These are phyloP conservation scores for Drosophila glabriapex DNA, from an alignment of 2,888 invertebrate genomes.

Conservation along the genomic window DNA sequence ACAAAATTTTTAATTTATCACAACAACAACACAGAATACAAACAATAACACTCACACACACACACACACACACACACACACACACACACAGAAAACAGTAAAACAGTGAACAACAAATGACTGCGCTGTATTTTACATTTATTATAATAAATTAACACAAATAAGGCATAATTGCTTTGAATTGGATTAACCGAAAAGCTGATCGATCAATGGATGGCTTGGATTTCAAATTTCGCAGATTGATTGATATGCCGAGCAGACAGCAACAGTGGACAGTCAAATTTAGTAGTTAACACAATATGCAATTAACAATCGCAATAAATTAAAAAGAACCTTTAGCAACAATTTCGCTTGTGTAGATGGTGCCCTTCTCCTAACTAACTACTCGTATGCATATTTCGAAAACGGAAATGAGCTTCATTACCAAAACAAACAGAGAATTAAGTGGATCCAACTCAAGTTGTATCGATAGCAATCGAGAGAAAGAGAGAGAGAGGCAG, in stretches of 20 bases:
- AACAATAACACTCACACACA: background rate
- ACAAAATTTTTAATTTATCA: slow-evolving; percentile 65
- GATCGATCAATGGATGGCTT: slow-evolving; percentile 40
- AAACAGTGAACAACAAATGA: slow-evolving; percentile 57
- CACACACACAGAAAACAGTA: slow-evolving; percentile 30
- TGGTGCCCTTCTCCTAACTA: slow-evolving; percentile 28
- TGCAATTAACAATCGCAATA: background rate
- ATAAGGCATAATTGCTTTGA: slow-evolving; percentile 76
- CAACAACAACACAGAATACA: slow-evolving; percentile 24
- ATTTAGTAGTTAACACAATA: background rate
- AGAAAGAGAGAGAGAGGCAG: slow-evolving; percentile 30
- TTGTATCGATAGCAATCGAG: slow-evolving; percentile 44
- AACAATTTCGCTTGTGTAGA: slow-evolving; percentile 5
- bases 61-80: background rate
- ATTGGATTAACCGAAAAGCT: slow-evolving; percentile 64
- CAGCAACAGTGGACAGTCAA: background rate
- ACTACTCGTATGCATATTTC: slow-evolving; percentile 58
- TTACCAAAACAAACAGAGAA: slow-evolving; percentile 84
- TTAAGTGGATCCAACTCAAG: slow-evolving; percentile 46
- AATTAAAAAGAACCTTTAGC: background rate
- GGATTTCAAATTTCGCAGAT: slow-evolving; percentile 5
- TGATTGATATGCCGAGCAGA: slow-evolving; percentile 63
- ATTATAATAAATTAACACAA: slow-evolving; percentile 83
- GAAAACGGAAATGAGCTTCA: slow-evolving; percentile 84
- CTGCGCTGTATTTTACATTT: slow-evolving; percentile 79